Evolutionary conservation across 2,113 vertebrate species (phyloP).

Genomic region (Genyomyrus donnyi): DNA sequence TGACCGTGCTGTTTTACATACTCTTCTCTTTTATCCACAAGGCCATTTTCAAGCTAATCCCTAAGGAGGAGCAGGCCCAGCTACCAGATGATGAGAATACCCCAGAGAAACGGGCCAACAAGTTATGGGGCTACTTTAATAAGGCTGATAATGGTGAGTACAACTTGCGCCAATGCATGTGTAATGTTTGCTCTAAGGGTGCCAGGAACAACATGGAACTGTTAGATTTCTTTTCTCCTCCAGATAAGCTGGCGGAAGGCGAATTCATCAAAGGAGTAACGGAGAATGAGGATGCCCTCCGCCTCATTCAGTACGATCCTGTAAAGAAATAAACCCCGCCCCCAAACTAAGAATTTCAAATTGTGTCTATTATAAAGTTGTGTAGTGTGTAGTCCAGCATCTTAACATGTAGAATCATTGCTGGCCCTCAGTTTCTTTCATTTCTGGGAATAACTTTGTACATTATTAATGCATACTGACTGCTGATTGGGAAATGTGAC

Average conservation of each 20-base stretch:
- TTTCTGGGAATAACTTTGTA: neutral
- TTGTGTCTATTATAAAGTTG: neutral
- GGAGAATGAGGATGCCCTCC: slow-evolving; percentile 68
- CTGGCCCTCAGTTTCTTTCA: neutral
- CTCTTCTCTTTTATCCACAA: slow-evolving; percentile 34
- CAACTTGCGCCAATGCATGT: neutral
- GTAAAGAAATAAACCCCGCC: slow-evolving; percentile 38
- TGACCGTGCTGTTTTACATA: neutral
- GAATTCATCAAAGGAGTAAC: slow-evolving; percentile 72
- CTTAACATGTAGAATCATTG: neutral
- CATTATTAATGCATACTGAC: neutral
- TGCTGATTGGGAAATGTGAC: neutral
- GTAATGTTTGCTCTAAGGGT: neutral
- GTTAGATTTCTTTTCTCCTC: neutral
- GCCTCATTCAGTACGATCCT: slow-evolving; percentile 68
- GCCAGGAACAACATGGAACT: neutral
- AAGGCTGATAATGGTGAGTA: slow-evolving; percentile 72
- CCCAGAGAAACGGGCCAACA: slow-evolving; percentile 74
- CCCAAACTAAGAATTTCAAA: neutral
- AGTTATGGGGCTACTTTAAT: slow-evolving; percentile 76
- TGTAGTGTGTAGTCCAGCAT: neutral
- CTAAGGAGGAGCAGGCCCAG: slow-evolving; percentile 60
- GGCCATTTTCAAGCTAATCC: slow-evolving; percentile 86
- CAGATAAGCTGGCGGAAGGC: slow-evolving; percentile 69
- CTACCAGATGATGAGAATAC: slow-evolving; percentile 78